Conservation (phyloP, 2,113 vertebrate species). For the Cathartes aura region DNA sequence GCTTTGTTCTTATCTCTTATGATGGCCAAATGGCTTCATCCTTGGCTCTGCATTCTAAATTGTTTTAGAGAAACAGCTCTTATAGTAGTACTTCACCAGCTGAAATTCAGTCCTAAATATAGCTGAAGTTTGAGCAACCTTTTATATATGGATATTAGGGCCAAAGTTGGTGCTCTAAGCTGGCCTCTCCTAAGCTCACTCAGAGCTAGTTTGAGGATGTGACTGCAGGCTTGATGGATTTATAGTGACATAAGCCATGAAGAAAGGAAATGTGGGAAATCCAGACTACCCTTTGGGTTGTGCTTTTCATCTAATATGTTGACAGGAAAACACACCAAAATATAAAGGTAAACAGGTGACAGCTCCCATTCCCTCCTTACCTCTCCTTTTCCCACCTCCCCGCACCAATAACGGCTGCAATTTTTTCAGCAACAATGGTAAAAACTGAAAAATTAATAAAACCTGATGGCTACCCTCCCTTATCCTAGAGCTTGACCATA, state of each 20-base stretch:
- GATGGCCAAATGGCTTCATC: neutral
- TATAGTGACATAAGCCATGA: neutral
- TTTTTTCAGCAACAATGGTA: neutral
- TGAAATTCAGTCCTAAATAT: conserved; percentile 1
- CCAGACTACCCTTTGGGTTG: neutral
- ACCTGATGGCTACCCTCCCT: neutral
- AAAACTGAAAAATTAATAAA: neutral
- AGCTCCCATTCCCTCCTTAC: neutral
- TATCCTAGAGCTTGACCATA: neutral
- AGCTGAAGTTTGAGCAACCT: neutral
- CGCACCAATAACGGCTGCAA: neutral
- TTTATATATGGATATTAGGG: neutral
- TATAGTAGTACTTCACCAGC: neutral
- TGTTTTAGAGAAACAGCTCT: neutral
- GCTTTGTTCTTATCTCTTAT: neutral
- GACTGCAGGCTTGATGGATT: neutral
- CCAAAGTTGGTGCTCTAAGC: neutral
- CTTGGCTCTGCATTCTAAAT: neutral
- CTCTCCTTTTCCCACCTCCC: neutral
- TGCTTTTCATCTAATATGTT: neutral
- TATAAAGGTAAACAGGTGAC: neutral
- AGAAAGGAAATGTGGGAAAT: neutral
- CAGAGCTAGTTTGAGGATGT: neutral
- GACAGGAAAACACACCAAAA: neutral
- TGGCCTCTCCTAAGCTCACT: neutral